Conservation (phyloP, 2,113 vertebrate species). For the Rhinoptilus africanus region DNA sequence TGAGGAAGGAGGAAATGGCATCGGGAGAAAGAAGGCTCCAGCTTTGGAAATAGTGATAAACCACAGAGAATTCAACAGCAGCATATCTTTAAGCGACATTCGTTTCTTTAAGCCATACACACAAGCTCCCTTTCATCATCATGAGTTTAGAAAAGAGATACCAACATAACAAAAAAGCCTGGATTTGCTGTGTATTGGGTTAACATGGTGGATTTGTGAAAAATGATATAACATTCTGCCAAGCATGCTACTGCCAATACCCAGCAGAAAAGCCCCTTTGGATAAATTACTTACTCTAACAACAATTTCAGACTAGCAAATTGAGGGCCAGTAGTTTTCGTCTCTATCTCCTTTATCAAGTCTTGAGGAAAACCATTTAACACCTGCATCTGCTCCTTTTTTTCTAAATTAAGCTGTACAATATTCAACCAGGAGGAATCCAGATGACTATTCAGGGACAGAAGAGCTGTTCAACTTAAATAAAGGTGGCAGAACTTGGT, state of each 20-base stretch:
- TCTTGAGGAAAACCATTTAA: not conserved
- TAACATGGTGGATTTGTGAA: not conserved
- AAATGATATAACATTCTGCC: not conserved
- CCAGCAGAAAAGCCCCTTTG: not conserved
- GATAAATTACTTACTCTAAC: not conserved
- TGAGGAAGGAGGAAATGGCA: not conserved
- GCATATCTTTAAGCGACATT: not conserved
- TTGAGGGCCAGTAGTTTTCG: not conserved
- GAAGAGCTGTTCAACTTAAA: not conserved
- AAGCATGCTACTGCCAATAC: not conserved
- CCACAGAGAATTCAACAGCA: not conserved
- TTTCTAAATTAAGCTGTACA: not conserved
- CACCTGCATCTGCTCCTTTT: not conserved
- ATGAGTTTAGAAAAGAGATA: not conserved
- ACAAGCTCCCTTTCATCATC: not conserved
- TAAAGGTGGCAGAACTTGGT: conserved; percentile 7
- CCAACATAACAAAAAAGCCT: accelerated
- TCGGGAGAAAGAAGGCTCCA: not conserved
- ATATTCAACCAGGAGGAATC: not conserved
- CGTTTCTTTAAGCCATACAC: not conserved
- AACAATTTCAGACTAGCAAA: not conserved
- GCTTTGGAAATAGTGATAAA: not conserved
- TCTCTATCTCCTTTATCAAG: not conserved
- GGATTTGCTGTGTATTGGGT: not conserved
- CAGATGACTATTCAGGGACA: not conserved